These are phyloP conservation scores for Pongo pygmaeus DNA, from an alignment of 2,113 vertebrate species.

Conservation along the genomic window DNA sequence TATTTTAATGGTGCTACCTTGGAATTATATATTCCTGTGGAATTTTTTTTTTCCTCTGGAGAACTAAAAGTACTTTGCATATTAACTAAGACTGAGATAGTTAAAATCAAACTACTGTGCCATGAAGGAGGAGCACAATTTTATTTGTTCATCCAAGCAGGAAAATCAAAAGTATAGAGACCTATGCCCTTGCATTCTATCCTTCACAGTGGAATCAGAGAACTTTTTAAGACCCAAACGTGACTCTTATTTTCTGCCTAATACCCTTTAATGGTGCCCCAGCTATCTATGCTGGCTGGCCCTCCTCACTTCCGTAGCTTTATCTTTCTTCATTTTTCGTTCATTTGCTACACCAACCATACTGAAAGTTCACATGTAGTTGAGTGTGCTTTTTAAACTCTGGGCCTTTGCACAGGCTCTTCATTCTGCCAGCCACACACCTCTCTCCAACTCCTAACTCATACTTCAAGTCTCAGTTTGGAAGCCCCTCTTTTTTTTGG, in stretches of 20 bases:
- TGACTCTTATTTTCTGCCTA: background rate
- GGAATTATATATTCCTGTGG: background rate
- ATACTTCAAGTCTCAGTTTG: background rate
- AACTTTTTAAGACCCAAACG: background rate
- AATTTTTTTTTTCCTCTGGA: background rate
- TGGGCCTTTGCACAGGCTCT: background rate
- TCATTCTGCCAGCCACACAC: background rate
- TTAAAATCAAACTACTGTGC: background rate
- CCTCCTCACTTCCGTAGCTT: background rate
- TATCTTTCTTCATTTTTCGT: background rate
- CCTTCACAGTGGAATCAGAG: background rate
- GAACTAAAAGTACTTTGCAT: background rate
- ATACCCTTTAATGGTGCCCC: background rate
- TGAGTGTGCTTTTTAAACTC: background rate
- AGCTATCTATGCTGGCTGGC: background rate
- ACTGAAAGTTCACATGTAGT: background rate
- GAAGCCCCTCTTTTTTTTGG: background rate
- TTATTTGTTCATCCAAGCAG: background rate
- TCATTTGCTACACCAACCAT: background rate
- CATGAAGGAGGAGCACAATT: background rate
- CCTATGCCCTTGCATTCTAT: background rate
- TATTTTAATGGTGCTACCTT: background rate
- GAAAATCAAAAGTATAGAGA: background rate
- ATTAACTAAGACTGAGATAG: background rate
- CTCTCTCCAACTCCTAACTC: background rate